Conservation (phyloP, 2,888 invertebrate genomes). For the Ramazzottius varieornatus region DNA sequence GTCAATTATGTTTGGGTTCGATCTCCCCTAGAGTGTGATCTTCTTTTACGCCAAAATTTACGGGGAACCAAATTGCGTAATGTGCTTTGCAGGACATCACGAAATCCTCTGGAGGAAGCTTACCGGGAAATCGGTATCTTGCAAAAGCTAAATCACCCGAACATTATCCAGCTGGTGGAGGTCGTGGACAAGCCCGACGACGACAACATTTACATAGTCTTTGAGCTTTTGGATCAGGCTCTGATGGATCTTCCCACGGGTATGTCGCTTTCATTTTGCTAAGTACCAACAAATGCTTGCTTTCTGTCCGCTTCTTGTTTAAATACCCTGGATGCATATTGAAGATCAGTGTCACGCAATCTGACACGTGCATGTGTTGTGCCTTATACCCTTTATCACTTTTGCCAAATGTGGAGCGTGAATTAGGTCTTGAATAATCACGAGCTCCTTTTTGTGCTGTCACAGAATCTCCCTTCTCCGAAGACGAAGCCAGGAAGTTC, state of each 20-base stretch:
- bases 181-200: neutral
- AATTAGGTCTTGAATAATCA: too few species aligned
- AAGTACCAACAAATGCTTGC: too few species aligned
- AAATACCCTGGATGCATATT: neutral
- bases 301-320: too few species aligned
- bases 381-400: too few species aligned
- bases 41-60: too few species aligned
- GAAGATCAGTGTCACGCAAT: neutral
- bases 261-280: neutral
- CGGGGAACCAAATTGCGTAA: too few species aligned
- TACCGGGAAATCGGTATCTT: constrained; percentile 32
- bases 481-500: neutral
- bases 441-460: too few species aligned
- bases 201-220: neutral
- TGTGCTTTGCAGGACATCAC: neutral
- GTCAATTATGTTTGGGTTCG: too few species aligned
- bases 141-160: constrained; percentile 28
- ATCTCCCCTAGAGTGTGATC: too few species aligned
- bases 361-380: too few species aligned
- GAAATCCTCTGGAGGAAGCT: neutral
- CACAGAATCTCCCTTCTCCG: neutral
- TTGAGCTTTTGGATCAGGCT: neutral
- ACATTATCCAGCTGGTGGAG: constrained; percentile 21
- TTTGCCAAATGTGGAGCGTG: too few species aligned
- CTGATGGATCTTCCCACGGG: neutral